phyloP scores from a whole-genome alignment of 2,113 vertebrate genomes.

The Periophthalmodon schlosseri region DNA sequence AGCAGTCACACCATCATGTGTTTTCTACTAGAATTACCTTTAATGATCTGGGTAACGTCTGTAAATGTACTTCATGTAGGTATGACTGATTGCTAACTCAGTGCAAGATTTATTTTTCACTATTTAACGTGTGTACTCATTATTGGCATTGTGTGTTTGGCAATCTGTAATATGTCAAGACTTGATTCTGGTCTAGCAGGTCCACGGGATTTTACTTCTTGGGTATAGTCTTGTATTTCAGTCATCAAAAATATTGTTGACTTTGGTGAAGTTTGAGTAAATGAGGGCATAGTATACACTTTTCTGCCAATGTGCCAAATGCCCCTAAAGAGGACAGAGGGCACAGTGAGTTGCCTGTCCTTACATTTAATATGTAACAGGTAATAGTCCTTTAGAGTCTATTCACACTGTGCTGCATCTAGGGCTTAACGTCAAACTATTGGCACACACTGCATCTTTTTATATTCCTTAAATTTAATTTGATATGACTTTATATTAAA shows the following conservation, averaged over 20 bases:
- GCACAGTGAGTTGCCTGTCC: slow-evolving; percentile 27
- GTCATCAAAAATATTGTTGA: background rate
- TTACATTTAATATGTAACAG: background rate
- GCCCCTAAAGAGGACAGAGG: slow-evolving; percentile 33
- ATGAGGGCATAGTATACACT: background rate
- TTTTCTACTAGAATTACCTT: background rate
- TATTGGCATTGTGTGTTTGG: background rate
- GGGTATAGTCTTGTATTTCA: background rate
- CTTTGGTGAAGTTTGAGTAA: slow-evolving; percentile 5
- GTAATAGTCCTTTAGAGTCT: background rate
- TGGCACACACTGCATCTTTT: slow-evolving; percentile 41
- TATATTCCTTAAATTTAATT: slow-evolving; percentile 66
- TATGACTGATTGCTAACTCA: background rate
- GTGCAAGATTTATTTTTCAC: background rate
- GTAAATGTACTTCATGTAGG: background rate
- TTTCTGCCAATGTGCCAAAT: slow-evolving; percentile 26
- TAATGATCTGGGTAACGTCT: background rate
- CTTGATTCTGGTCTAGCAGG: background rate
- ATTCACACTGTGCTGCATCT: slow-evolving; percentile 8
- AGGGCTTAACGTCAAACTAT: slow-evolving; percentile 31
- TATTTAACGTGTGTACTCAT: no score
- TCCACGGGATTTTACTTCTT: background rate
- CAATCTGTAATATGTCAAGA: no score
- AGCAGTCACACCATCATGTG: background rate
- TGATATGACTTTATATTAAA: slow-evolving; percentile 72